phyloP scores from a whole-genome alignment of 53 echinoderm and acorn worm genomes.

The Paelopatides confundens region DNA sequence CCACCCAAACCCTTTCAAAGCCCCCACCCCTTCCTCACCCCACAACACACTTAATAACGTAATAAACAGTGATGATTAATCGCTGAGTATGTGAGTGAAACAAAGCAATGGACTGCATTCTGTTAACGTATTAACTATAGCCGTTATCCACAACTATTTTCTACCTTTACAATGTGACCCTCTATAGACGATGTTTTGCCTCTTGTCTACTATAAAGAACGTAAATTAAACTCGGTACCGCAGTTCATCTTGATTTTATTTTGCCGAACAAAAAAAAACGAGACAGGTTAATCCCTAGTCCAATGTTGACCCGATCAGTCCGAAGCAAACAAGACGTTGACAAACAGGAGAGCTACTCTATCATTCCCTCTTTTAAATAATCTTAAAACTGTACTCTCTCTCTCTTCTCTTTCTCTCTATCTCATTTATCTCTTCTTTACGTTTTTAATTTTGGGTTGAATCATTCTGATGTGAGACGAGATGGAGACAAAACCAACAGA shows the following conservation, averaged over 20 bases:
- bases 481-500: background rate
- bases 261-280: conserved; percentile 32
- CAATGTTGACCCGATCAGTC: background rate
- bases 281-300: conserved; percentile 4
- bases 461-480: background rate
- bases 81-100: too few species aligned
- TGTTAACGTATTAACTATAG: too few species aligned
- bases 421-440: background rate
- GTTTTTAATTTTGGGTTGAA: background rate
- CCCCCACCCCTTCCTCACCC: too few species aligned
- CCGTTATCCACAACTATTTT: too few species aligned
- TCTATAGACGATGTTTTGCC: too few species aligned
- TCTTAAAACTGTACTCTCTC: background rate
- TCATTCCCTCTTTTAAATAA: background rate
- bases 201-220: background rate
- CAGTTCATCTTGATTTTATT: conserved; percentile 16
- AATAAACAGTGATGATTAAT: too few species aligned
- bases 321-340: conserved; percentile 3
- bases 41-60: too few species aligned
- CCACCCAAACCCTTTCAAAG: too few species aligned
- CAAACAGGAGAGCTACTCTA: background rate
- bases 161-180: too few species aligned
- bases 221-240: background rate
- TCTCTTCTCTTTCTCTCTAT: background rate
- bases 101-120: too few species aligned